A percentile compares a stretch with the other conserved stretches of the same genome.
Conservation (phyloP, 2,888 invertebrate species). For the Caradrina kadenii region DNA sequence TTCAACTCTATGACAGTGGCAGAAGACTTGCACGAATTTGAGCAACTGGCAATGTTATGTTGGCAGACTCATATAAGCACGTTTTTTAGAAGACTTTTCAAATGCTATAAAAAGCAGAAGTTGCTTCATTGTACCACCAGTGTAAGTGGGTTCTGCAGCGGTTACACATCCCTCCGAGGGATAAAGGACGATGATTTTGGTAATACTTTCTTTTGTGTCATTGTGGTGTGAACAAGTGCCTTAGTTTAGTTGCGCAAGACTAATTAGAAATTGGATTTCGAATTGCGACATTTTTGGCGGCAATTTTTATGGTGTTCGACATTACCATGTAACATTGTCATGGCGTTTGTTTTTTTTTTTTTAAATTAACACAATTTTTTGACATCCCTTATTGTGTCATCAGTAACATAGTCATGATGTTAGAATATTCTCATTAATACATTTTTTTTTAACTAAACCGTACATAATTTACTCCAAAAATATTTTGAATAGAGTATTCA, state of each 20-base stretch:
- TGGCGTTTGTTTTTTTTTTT: background rate
- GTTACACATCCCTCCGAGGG: conserved; percentile 71
- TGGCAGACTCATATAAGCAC: conserved; percentile 75
- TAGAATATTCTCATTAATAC: too few species aligned
- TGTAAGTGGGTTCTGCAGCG: conserved; percentile 77
- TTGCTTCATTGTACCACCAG: conserved; percentile 75
- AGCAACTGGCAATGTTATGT: conserved; percentile 58
- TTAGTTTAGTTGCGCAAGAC: conserved; percentile 32
- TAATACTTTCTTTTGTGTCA: conserved; percentile 72
- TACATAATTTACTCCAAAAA: too few species aligned
- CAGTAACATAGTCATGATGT: too few species aligned
- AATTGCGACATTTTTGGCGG: conserved; percentile 7
- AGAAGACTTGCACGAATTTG: conserved; percentile 38
- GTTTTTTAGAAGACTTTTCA: conserved; percentile 85
- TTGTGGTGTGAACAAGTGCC: conserved; percentile 67
- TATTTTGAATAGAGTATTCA: too few species aligned
- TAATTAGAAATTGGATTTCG: conserved; percentile 22
- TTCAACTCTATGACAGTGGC: conserved; percentile 46
- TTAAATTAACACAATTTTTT: too few species aligned
- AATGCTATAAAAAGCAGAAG: conserved; percentile 85
- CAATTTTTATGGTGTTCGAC: conserved; percentile 20
- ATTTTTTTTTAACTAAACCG: too few species aligned
- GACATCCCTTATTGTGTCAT: too few species aligned
- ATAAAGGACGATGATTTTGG: conserved; percentile 78
- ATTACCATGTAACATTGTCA: background rate